A percentile compares a stretch with the other conserved stretches of the same genome.
These are phyloP conservation scores for Drosophila maculinotata DNA, from an alignment of 2,888 invertebrate species.

Conservation along the genomic window DNA sequence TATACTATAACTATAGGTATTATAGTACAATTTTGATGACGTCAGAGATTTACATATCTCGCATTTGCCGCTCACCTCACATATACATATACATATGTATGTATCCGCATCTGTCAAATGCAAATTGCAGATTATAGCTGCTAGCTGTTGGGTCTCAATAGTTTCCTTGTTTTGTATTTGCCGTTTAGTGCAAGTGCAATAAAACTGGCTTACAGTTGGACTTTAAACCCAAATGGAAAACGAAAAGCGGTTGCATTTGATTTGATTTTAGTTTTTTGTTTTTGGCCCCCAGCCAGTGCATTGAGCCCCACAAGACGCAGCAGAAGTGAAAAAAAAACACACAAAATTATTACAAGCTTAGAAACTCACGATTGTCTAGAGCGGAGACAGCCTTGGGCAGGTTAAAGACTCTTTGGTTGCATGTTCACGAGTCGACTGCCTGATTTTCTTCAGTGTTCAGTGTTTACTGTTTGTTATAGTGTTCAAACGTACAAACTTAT, in stretches of 20 bases:
- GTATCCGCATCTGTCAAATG: slow-evolving; percentile 3
- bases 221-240: slow-evolving; percentile 8
- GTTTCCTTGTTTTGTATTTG: slow-evolving; percentile 2
- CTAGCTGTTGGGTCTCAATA: background rate
- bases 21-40: too few relatives aligned
- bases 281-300: slow-evolving; percentile 5
- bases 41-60: too few relatives aligned
- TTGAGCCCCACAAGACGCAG: slow-evolving; percentile 10
- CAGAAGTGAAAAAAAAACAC: background rate
- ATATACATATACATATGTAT: background rate
- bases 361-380: background rate
- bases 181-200: background rate
- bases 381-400: slow-evolving; percentile 5
- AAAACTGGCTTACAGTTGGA: slow-evolving; percentile 5
- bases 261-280: too few relatives aligned
- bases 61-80: too few relatives aligned
- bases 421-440: too few relatives aligned
- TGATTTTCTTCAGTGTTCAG: too few relatives aligned
- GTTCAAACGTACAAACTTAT: too few relatives aligned
- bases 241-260: background rate
- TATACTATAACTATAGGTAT: too few relatives aligned
- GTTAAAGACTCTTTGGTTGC: slow-evolving; percentile 1
- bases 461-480: too few relatives aligned
- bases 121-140: slow-evolving; percentile 4
- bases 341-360: slow-evolving; percentile 1